Base-by-base conservation (phyloP, 2,113 vertebrate species). In the Nanorana parkeri region DNA sequence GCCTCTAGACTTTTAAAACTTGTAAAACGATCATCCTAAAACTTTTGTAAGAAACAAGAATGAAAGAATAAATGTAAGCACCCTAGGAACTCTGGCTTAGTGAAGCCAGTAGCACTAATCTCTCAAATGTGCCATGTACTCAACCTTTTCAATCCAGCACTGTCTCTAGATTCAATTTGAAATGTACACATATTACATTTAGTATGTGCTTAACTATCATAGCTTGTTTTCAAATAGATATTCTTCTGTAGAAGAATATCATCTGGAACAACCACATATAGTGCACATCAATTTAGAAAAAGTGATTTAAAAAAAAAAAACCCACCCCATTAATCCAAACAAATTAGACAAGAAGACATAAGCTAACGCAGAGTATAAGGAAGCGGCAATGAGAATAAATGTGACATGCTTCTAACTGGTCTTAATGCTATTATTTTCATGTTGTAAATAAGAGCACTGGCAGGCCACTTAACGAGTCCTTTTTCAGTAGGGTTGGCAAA, bases 41-140 rank as follows among this genome's bases (percentile, higher is more conserved):
- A 60, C 58, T 74, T 74, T 36, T 13, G 10, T 29, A 58, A 60
- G 56, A 74, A 17, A 58, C 8, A 10, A 3, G 29, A 5, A 32
- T 13, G 58, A 41, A 19, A 74, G 32, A 74, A 17, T 1, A 60
- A 74, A 47, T 23, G 28, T 74, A 32, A 74, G 54, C 60, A 74
- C 55, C 54, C 36, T 32, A 58, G 71, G 55, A n/a, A 55, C 32
- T 11, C 28, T 24, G 7, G n/a, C 15, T 21, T 72, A 56, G 24
- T 72, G 24, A 52, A 26, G 13, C 8, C 19, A 36, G 54, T 4
- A 60, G 23, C 71, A 7, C 71, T 74, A 74, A 74, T 74, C 54
- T 58, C 52, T 55, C 17, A 73, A 73, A 73, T 56, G 52, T 73
- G 24, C 51, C 52, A 56, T 73, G 52, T 73, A n/a, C 69, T 32